A percentile compares a stretch with the other conserved stretches of the same genome.
Evolutionary conservation across 2,113 vertebrate species (phyloP).

Genomic region (Dascyllus trimaculatus): DNA sequence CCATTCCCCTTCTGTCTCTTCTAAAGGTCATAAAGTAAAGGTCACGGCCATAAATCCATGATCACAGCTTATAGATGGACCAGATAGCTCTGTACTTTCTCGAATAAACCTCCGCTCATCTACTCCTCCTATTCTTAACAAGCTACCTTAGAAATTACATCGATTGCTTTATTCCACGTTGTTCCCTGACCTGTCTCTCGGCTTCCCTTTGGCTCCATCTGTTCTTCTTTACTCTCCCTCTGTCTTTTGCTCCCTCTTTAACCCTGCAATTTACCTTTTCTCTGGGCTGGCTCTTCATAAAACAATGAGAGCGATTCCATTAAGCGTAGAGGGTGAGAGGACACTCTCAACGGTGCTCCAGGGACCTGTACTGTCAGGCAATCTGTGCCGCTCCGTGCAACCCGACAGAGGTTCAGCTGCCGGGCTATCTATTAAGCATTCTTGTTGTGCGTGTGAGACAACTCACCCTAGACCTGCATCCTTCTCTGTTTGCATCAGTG

Average conservation of each 20-base stretch:
- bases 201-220: conserved; percentile 45
- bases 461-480: conserved; percentile 56
- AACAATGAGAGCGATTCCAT: conserved; percentile 80
- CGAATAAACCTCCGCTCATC: conserved; percentile 52
- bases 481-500: conserved; percentile 35
- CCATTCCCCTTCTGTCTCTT: conserved; percentile 51
- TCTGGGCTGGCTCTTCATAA: conserved; percentile 70
- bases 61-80: conserved; percentile 58
- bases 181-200: conserved; percentile 25
- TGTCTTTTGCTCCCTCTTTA: conserved; percentile 59
- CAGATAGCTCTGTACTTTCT: conserved; percentile 59
- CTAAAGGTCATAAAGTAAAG: conserved; percentile 83
- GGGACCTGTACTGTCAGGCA: conserved; percentile 72
- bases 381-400: conserved; percentile 67
- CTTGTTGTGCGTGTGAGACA: conserved; percentile 57
- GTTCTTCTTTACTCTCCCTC: conserved; percentile 23
- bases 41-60: conserved; percentile 78
- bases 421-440: conserved; percentile 70
- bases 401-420: conserved; percentile 62
- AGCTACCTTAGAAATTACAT: conserved; percentile 46
- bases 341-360: conserved; percentile 68
- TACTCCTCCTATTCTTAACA: conserved; percentile 40
- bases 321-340: conserved; percentile 75
- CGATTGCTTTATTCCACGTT: conserved; percentile 35
- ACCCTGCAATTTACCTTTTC: conserved; percentile 67